Base-by-base conservation (phyloP, 1,140 invertebrate species). In the Propsilocerus akamusi region DNA sequence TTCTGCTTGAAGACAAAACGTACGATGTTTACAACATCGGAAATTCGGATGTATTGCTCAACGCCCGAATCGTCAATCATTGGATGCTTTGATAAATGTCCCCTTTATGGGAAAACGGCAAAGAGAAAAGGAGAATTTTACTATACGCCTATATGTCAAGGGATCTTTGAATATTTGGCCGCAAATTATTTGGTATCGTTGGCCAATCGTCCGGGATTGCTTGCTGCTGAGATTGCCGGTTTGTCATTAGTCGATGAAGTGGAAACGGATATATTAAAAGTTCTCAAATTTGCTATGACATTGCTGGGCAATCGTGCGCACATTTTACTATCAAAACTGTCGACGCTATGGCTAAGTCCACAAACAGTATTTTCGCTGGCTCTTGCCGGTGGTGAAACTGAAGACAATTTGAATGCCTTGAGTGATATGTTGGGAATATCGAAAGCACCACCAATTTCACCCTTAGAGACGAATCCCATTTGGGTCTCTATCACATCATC, bases 171-270 rank as follows among this genome's bases (percentile, higher is more conserved):
- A 46, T 75, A 70, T 52, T 56, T 75, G 2, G 68, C 72, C 1
- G 73, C 73, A 4, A 73, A 72, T 49, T 74, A 75, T 55, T 57
- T 75, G 3, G 67, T 69, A 0, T 72, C 71, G 0, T 62, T 73
- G 1, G 70, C 71, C 3, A 69, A 70, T 49, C 68, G 71, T 55
- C 62, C 71, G 0, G 68, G 68, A 41, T 67, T 73, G 2, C 55
- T 75, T 8, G 56, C 70, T 26, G 59, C 67, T 11, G 73, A 75
- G 55, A 53, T 75, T 25, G 70, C 74, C 26, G 66, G 65, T 8
- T 57, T 75, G 20, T 71, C 72, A 23, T 46, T 62, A 26, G 60
- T 59, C 20, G 53, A 55, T 28, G 57, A 53, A 52, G 52, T 53
- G 14, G 52, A 51, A 53, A 46, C 47, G 6, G 55, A 53, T 17